These are phyloP conservation scores for Phenacoccus solenopsis DNA, from an alignment of 1,140 invertebrate genomes.

Conservation along the genomic window DNA sequence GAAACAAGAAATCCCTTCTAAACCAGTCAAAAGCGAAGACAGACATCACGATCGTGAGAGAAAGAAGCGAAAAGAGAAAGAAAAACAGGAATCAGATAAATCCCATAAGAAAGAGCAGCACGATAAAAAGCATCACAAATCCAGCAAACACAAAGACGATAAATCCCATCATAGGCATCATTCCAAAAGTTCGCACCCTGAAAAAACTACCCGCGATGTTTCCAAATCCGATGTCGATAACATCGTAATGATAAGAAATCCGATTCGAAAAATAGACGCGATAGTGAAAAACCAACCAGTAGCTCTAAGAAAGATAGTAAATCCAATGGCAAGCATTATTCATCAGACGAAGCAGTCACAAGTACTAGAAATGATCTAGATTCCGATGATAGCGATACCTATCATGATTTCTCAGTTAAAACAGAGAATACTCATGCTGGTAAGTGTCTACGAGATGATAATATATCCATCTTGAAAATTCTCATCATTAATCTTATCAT, in stretches of 20 bases:
- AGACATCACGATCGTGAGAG: neutral
- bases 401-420: neutral
- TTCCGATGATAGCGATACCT: neutral
- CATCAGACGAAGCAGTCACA: neutral
- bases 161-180: neutral
- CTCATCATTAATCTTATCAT: too few relatives aligned
- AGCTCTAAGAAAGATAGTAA: neutral
- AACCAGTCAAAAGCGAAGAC: neutral
- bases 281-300: neutral
- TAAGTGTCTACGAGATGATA: too few relatives aligned
- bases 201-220: too few relatives aligned
- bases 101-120: neutral
- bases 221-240: too few relatives aligned
- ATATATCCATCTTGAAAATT: too few relatives aligned
- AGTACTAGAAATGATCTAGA: neutral
- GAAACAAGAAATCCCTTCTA: neutral
- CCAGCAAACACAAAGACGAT: conserved; percentile 3
- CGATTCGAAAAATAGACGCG: neutral
- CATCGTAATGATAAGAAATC: neutral
- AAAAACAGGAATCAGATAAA: neutral
- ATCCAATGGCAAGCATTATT: neutral
- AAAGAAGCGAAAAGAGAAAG: neutral
- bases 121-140: neutral
- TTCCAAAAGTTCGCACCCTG: neutral
- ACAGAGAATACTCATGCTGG: neutral